These are phyloP conservation scores for Diphyllodes magnificus DNA, from an alignment of 2,113 vertebrate species.

Conservation along the genomic window DNA sequence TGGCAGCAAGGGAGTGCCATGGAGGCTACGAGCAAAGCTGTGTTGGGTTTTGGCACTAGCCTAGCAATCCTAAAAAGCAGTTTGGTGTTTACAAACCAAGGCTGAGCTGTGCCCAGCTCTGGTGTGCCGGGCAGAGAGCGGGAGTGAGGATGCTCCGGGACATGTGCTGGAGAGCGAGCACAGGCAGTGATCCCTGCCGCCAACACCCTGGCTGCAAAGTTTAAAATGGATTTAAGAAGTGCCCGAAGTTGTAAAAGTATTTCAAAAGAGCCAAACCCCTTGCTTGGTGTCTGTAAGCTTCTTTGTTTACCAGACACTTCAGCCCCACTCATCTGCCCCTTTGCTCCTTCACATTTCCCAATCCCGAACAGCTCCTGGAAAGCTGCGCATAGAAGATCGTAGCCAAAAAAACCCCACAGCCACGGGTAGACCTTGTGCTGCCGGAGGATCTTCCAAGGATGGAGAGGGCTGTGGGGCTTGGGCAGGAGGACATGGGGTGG, in stretches of 20 bases:
- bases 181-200: background rate
- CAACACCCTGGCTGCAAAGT: background rate
- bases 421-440: background rate
- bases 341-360: background rate
- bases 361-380: background rate
- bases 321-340: background rate
- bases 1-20: background rate
- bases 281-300: background rate
- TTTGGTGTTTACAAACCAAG: slow-evolving; percentile 3
- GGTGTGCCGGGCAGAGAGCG: background rate
- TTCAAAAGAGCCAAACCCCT: background rate
- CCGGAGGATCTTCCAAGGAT: background rate
- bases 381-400: fast-evolving
- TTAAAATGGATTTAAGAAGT: background rate
- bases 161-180: background rate
- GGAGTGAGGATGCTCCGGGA: background rate
- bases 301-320: background rate
- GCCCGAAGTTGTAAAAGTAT: background rate
- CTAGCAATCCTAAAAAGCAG: slow-evolving; percentile 6
- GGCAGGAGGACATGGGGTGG: background rate
- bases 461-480: background rate
- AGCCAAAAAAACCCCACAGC: background rate
- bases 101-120: background rate
- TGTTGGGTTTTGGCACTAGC: background rate
- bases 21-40: background rate